Evolutionary conservation across 2,113 vertebrate genomes (phyloP).

Genomic region (Megaceryle maxima): DNA sequence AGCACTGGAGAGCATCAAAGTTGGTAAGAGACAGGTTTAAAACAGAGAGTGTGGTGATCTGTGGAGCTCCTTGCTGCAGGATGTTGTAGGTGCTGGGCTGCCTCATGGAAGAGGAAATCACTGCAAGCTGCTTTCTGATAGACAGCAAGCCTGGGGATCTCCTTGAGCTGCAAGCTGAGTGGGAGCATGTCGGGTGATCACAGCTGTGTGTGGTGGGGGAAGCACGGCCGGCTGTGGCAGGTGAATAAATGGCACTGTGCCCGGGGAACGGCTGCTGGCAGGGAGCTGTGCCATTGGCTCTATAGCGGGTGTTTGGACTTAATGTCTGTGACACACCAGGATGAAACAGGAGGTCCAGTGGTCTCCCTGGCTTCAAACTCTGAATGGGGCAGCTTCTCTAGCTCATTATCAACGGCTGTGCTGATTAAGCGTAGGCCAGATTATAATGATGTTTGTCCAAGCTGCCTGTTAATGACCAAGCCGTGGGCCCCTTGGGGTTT

Average conservation of each 20-base stretch:
- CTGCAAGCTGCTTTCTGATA: background rate
- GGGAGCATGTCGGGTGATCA: fast-evolving
- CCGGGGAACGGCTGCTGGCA: fast-evolving
- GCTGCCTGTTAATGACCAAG: background rate
- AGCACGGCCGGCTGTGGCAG: background rate
- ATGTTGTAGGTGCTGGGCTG: background rate
- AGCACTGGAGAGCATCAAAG: background rate
- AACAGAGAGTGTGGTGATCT: background rate
- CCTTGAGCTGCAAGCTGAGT: background rate
- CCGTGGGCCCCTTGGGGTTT: background rate
- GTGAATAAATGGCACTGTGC: background rate
- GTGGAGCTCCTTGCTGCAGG: background rate
- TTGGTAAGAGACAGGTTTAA: background rate
- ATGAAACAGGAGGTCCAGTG: background rate
- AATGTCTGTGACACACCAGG: background rate
- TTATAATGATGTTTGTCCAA: background rate
- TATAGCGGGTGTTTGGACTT: fast-evolving
- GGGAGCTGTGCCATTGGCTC: background rate
- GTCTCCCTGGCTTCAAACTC: background rate
- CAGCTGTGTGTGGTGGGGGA: background rate
- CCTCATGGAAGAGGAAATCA: background rate
- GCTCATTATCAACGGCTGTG: background rate
- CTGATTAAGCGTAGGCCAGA: background rate
- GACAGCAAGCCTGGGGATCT: background rate
- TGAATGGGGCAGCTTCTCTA: background rate